A percentile compares a stretch with the other conserved stretches of the same genome.
Evolutionary conservation across 2,888 invertebrate genomes (phyloP).

Genomic region (Galeruca laticollis): DNA sequence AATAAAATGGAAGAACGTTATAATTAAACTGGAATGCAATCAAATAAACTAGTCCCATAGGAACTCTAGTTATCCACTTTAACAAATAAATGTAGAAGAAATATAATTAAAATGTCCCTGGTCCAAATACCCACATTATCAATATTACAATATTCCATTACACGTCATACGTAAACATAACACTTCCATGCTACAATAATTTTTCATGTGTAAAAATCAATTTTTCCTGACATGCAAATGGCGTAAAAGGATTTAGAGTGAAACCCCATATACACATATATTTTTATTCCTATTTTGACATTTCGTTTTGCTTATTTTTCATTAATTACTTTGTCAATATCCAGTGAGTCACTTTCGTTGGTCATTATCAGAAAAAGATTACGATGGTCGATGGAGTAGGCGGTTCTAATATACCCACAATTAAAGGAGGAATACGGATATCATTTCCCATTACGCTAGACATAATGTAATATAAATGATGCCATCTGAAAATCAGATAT

Average conservation of each 20-base stretch:
- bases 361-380: conserved; percentile 37
- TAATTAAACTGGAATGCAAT: not conserved
- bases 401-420: conserved; percentile 18
- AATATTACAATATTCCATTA: conserved; percentile 50
- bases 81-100: conserved; percentile 3
- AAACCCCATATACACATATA: conserved; percentile 34
- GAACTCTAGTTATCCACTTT: not conserved
- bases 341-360: conserved; percentile 28
- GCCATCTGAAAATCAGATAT: not conserved
- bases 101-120: conserved; percentile 9
- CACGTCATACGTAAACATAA: conserved; percentile 37
- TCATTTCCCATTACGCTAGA: conserved; percentile 10
- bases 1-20: not conserved
- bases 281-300: not conserved
- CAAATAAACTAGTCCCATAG: not conserved
- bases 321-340: conserved; percentile 53
- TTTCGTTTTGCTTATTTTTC: conserved; percentile 46
- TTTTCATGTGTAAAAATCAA: conserved; percentile 60
- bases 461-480: conserved; percentile 2
- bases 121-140: conserved; percentile 47
- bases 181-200: conserved; percentile 48
- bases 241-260: conserved; percentile 57
- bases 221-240: conserved; percentile 59
- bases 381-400: conserved; percentile 24
- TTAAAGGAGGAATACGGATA: conserved; percentile 21